Conservation (phyloP, 2,888 invertebrate genomes). For the Volucella bombylans region DNA sequence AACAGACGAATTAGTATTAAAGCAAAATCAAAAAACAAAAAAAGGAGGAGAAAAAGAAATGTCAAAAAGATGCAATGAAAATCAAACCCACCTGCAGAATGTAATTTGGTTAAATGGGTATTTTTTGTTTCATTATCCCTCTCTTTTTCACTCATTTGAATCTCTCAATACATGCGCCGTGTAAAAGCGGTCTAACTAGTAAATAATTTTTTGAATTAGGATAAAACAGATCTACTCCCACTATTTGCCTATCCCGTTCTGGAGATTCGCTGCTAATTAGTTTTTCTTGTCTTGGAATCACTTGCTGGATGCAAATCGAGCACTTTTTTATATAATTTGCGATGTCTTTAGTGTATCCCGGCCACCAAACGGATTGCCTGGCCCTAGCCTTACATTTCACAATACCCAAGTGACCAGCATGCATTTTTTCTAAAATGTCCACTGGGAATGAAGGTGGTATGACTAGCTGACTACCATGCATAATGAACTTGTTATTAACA, state of each 20-base stretch:
- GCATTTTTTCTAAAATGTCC: slow-evolving; percentile 17
- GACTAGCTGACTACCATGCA: slow-evolving; percentile 16
- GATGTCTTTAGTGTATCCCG: slow-evolving; percentile 40
- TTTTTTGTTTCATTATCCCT: too few relatives aligned
- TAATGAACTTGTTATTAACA: slow-evolving; percentile 15
- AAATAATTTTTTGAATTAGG: slow-evolving; percentile 24
- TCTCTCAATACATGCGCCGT: too few relatives aligned
- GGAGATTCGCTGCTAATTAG: slow-evolving; percentile 5
- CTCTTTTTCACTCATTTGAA: too few relatives aligned
- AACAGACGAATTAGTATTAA: too few relatives aligned
- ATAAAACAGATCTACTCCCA: slow-evolving; percentile 24
- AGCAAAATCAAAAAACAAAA: too few relatives aligned
- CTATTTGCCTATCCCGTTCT: slow-evolving; percentile 27
- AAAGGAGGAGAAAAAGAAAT: too few relatives aligned
- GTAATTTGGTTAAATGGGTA: too few relatives aligned
- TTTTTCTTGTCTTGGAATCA: slow-evolving; percentile 17
- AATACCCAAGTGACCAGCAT: slow-evolving; percentile 7
- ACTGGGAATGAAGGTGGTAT: neutral
- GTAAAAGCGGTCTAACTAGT: too few relatives aligned
- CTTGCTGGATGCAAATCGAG: slow-evolving; percentile 39
- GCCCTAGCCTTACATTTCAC: slow-evolving; percentile 22
- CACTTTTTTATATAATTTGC: slow-evolving; percentile 35
- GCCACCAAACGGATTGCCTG: slow-evolving; percentile 24
- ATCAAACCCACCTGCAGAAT: too few relatives aligned
- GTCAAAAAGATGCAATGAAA: too few relatives aligned